Evolutionary conservation across 2,113 vertebrate species (phyloP), one percentile per base, ranked within the genome.

Genomic region (Athene cunicularia): DNA sequence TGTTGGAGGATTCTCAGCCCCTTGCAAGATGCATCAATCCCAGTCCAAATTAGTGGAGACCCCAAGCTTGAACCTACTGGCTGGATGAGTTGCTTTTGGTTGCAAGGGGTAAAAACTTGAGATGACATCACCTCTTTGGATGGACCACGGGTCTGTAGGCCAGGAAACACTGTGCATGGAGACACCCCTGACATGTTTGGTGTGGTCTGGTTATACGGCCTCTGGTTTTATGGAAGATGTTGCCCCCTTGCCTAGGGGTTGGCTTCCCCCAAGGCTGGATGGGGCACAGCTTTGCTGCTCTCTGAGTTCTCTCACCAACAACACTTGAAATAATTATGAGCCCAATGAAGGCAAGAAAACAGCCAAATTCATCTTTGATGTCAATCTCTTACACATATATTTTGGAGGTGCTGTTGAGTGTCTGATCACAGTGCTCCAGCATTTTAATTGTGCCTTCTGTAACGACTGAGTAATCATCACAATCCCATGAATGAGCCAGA

Each of bases 11-110:
- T 11, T 66, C 49, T 35, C 30, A 73, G 21, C 3, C 11, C 16
- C 8, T 80, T 56, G 32, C 23, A 47, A 0, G 0, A 41, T 2
- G 0, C 35, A 14, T 39, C 50, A 43, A 30, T 15, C 23, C 43
- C 45, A 28, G 9, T 3, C 24, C 49, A 49, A 70, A 32, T 4
- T 24, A 53, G 5, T 0, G 1, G 77, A 53, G 35, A 62, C 14
- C 4, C 37, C 33, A 41, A 66, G 24, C 19, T 27, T 35, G 60
- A 37, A 59, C n/a, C 17, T 4, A 0, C 4, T n/a, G 16, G 24
- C 50, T 71, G n/a, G 9, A 0, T 45, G 60, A 90, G 14, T 17
- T 62, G 14, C 33, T 67, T 73, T 60, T 16, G 9, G 3, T 9
- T 41, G 11, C 7, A 28, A 83, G 14, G 26, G 2, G 2, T 26